A percentile compares a stretch with the other conserved stretches of the same genome.
Evolutionary conservation across 1,140 invertebrate genomes (phyloP).

Genomic region (Drosophila nigromelanica): DNA sequence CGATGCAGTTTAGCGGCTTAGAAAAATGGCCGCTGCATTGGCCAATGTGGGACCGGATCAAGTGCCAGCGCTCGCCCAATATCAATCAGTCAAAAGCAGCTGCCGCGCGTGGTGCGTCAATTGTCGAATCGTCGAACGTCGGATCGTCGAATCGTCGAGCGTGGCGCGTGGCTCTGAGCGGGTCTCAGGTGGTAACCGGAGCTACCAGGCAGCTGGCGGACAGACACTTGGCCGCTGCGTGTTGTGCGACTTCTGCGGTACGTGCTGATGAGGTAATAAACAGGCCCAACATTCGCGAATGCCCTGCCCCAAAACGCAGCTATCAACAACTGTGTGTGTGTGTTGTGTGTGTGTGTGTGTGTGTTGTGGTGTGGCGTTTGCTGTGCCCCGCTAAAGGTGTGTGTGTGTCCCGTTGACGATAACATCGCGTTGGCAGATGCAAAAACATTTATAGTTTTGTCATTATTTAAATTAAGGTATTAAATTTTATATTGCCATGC

Average conservation of each 20-base stretch:
- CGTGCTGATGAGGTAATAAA: slow-evolving; percentile 76
- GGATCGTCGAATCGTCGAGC: slow-evolving; percentile 3
- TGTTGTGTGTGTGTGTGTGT: slow-evolving; percentile 1
- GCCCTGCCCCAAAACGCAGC: slow-evolving; percentile 51
- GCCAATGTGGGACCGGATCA: slow-evolving; percentile 17
- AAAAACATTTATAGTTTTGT: slow-evolving; percentile 24
- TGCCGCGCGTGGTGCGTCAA: slow-evolving; percentile 30
- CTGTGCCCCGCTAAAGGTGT: neutral
- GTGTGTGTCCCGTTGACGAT: slow-evolving; percentile 12
- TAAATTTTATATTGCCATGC: slow-evolving; percentile 8
- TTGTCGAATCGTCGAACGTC: too few relatives aligned
- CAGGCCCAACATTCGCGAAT: slow-evolving; percentile 54
- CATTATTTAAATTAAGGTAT: slow-evolving; percentile 36
- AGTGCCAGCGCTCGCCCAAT: slow-evolving; percentile 62
- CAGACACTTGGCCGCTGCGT: slow-evolving; percentile 27
- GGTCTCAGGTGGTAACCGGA: slow-evolving; percentile 59
- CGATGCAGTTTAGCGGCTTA: slow-evolving; percentile 46
- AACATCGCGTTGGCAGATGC: slow-evolving; percentile 37
- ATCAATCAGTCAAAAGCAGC: slow-evolving; percentile 68
- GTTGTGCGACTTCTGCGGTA: slow-evolving; percentile 59
- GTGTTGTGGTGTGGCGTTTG: neutral
- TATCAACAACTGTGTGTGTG: slow-evolving; percentile 47
- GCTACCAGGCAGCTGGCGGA: slow-evolving; percentile 6
- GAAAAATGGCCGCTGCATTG: slow-evolving; percentile 11
- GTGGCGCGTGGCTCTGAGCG: slow-evolving; percentile 9